These are phyloP conservation scores for Hephaestus fuliginosus DNA, from an alignment of 2,797 vertebrate genomes.

Conservation along the genomic window DNA sequence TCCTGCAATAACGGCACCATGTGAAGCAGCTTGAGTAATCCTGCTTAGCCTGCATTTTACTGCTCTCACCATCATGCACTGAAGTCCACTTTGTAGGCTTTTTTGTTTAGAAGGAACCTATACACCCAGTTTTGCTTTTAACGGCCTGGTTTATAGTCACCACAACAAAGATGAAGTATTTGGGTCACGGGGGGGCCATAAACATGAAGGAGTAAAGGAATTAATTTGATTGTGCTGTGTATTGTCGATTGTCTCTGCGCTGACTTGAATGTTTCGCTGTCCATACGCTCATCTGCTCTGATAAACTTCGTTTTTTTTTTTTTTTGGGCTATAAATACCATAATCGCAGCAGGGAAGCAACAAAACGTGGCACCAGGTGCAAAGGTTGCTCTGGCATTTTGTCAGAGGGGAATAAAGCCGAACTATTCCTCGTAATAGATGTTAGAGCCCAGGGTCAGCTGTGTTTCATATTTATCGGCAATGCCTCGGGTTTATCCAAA, in stretches of 20 bases:
- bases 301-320: conserved; percentile 20
- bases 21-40: conserved; percentile 72
- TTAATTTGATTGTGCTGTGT: conserved; percentile 57
- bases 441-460: conserved; percentile 28
- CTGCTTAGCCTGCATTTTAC: conserved; percentile 71
- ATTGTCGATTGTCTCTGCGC: conserved; percentile 48
- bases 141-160: conserved; percentile 57
- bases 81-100: conserved; percentile 61
- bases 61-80: conserved; percentile 67
- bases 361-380: conserved; percentile 29
- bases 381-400: conserved; percentile 49
- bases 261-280: conserved; percentile 32
- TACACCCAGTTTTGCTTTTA: conserved; percentile 61
- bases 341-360: conserved; percentile 20
- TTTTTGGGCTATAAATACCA: conserved; percentile 37
- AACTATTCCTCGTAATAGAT: conserved; percentile 35
- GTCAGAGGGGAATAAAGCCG: conserved; percentile 31
- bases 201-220: conserved; percentile 52
- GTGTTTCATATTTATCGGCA: conserved; percentile 30
- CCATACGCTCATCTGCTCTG: conserved; percentile 19
- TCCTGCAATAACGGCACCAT: conserved; percentile 64
- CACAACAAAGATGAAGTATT: conserved; percentile 70
- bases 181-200: conserved; percentile 63
- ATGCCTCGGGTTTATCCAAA: conserved; percentile 39
- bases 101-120: conserved; percentile 47